These are phyloP conservation scores for Stomorhina lunata DNA, from an alignment of 2,888 invertebrate genomes.

Conservation along the genomic window DNA sequence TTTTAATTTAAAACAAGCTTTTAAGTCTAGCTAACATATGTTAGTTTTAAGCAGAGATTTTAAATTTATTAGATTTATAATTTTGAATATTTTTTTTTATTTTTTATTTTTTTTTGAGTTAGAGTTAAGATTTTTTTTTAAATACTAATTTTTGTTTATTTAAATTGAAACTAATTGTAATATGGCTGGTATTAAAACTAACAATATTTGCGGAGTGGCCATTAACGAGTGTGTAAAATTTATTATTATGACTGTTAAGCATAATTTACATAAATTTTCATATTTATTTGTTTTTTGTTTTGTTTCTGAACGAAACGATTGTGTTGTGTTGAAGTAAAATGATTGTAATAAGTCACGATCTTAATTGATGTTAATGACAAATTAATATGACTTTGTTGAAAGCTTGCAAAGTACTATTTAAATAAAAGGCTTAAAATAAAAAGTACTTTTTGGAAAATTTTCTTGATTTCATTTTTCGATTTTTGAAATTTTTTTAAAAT, in stretches of 20 bases:
- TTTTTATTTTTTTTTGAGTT: background rate
- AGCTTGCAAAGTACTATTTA: background rate
- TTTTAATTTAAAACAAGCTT: slow-evolving; percentile 52
- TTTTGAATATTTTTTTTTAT: background rate
- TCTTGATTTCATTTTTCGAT: background rate
- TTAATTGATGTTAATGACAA: slow-evolving; percentile 51
- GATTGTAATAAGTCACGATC: slow-evolving; percentile 55
- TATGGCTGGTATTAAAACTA: slow-evolving; percentile 3
- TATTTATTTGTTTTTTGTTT: background rate
- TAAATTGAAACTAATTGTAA: slow-evolving; percentile 37
- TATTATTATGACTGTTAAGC: slow-evolving; percentile 56
- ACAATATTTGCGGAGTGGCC: slow-evolving; percentile 21
- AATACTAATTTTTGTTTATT: background rate
- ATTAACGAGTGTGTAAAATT: slow-evolving; percentile 54
- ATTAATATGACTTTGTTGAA: slow-evolving; percentile 21
- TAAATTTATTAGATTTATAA: background rate
- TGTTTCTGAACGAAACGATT: too few relatives aligned
- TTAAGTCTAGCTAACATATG: slow-evolving; percentile 57
- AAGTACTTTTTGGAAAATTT: background rate
- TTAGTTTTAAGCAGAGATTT: slow-evolving; percentile 26
- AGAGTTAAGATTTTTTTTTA: too few relatives aligned
- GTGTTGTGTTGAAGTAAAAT: slow-evolving; percentile 21
- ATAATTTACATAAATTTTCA: slow-evolving; percentile 59
- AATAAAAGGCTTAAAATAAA: background rate
- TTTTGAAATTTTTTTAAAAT: too few relatives aligned